Conservation (phyloP, 2,113 vertebrate species). For the Empidonax traillii region DNA sequence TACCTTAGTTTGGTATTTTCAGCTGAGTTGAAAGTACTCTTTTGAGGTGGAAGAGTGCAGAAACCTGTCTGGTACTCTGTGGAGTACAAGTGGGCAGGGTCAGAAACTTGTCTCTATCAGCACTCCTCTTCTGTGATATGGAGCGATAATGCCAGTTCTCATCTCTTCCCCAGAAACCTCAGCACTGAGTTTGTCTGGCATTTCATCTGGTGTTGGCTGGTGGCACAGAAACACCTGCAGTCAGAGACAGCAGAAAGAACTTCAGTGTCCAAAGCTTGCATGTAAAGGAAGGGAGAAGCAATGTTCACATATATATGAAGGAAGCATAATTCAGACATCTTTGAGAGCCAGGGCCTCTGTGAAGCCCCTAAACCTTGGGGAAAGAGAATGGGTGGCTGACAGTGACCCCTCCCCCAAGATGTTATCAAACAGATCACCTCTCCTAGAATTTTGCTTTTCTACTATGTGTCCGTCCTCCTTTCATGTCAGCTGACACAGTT, state of each 20-base stretch:
- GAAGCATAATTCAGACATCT: neutral
- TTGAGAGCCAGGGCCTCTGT: neutral
- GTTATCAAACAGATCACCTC: neutral
- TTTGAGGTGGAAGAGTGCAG: neutral
- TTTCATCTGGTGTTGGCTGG: neutral
- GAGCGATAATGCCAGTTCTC: neutral
- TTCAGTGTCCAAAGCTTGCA: neutral
- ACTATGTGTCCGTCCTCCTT: neutral
- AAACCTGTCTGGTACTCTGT: neutral
- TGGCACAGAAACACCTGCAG: neutral
- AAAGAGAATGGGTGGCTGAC: neutral
- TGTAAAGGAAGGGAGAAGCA: neutral
- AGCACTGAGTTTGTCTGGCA: neutral
- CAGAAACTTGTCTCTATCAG: neutral
- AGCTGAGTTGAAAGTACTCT: neutral
- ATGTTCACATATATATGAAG: neutral
- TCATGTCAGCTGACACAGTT: neutral
- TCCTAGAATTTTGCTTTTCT: neutral
- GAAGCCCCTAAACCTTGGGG: neutral
- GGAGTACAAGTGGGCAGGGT: neutral
- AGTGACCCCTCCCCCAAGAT: neutral
- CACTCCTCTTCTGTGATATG: neutral
- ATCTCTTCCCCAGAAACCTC: neutral
- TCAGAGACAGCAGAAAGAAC: neutral
- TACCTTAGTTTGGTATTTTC: neutral